Evolutionary conservation across 2,888 invertebrate genomes (phyloP).

Genomic region (Aporophyla lueneburgensis): DNA sequence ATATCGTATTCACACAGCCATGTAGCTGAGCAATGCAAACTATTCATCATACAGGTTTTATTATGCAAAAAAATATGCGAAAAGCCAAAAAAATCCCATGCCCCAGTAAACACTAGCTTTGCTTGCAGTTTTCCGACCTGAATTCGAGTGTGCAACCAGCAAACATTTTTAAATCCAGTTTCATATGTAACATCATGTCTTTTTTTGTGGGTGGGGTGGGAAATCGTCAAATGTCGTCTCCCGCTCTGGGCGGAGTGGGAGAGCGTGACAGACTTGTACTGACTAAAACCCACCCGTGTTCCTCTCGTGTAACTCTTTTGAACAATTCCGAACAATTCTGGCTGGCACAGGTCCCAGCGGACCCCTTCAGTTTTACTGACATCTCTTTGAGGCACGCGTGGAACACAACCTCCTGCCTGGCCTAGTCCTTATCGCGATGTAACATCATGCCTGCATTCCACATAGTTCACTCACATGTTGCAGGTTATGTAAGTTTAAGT

Average conservation of each 20-base stretch:
- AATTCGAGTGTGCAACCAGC: constrained; percentile 1
- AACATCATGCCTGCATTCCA: not conserved
- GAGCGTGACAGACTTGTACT: too few relatives aligned
- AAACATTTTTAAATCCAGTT: constrained; percentile 6
- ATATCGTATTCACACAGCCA: constrained; percentile 34
- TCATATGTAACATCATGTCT: not conserved
- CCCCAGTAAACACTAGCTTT: constrained; percentile 9
- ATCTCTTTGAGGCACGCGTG: too few relatives aligned
- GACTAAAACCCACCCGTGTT: too few relatives aligned
- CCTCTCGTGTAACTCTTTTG: too few relatives aligned
- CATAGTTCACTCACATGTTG: not conserved
- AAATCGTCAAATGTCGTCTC: too few relatives aligned
- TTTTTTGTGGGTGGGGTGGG: too few relatives aligned
- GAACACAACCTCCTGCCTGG: too few relatives aligned
- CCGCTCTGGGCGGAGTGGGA: too few relatives aligned
- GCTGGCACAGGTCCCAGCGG: too few relatives aligned
- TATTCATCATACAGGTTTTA: constrained; percentile 46
- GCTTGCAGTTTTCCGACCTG: constrained; percentile 24
- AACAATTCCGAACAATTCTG: too few relatives aligned
- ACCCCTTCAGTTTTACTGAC: too few relatives aligned
- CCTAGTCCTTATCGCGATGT: too few relatives aligned
- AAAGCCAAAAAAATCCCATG: constrained; percentile 6
- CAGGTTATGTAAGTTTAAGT: not conserved
- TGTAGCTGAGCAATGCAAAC: constrained; percentile 24
- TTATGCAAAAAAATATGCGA: constrained; percentile 44